Percentiles rank a stretch among this genome's conserved stretches.
Conservation (phyloP, 2,113 vertebrate genomes). For the Seriola quinqueradiata region DNA sequence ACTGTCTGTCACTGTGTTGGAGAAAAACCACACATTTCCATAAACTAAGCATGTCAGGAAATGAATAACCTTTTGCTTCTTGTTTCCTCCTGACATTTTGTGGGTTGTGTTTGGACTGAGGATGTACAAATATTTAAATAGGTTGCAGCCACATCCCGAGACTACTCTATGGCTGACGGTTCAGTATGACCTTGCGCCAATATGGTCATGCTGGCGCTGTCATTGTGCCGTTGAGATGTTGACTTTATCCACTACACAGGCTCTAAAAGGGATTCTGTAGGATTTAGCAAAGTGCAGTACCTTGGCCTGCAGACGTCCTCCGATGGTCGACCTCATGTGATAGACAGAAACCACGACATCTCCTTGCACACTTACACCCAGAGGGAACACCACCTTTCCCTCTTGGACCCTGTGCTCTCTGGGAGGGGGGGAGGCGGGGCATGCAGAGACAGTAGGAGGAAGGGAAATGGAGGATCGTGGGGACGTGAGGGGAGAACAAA, state of each 20-base stretch:
- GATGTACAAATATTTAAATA: neutral
- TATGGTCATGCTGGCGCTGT: neutral
- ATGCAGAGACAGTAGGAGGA: neutral
- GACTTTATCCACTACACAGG: neutral
- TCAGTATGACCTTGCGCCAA: neutral
- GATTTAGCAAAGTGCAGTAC: slow-evolving; percentile 74
- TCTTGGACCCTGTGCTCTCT: slow-evolving; percentile 97
- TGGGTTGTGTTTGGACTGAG: neutral
- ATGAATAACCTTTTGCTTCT: neutral
- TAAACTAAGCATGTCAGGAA: neutral
- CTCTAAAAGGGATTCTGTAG: neutral
- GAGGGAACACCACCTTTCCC: slow-evolving; percentile 93
- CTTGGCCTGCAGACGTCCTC: slow-evolving; percentile 97
- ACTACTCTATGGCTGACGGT: neutral
- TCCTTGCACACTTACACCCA: slow-evolving; percentile 94
- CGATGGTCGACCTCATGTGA: slow-evolving; percentile 96
- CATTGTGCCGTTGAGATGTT: neutral
- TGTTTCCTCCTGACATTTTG: slow-evolving; percentile 9
- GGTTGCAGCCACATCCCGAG: neutral
- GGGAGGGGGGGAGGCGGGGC: neutral
- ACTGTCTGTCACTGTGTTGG: neutral
- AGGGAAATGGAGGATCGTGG: neutral
- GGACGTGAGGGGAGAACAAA: neutral
- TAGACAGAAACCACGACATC: slow-evolving; percentile 95
- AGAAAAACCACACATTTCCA: neutral